Evolutionary conservation across 53 echinoderm and acorn worm species (phyloP).

Genomic region (Stichopus horrens): DNA sequence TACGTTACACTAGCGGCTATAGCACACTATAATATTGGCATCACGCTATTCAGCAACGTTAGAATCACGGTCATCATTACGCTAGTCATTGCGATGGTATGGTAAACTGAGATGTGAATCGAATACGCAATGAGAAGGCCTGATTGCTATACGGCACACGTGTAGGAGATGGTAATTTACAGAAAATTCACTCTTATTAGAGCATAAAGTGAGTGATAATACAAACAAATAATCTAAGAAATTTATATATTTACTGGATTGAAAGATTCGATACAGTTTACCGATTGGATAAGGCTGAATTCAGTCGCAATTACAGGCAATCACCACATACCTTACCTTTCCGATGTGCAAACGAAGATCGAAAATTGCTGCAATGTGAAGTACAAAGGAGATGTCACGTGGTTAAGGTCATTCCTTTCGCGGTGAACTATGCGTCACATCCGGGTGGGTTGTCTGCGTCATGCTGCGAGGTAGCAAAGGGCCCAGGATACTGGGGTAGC

Average conservation of each 20-base stretch:
- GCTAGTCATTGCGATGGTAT: constrained; percentile 12
- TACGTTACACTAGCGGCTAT: background rate
- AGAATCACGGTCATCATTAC: too few relatives aligned
- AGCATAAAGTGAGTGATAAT: background rate
- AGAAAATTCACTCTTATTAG: background rate
- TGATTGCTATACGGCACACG: background rate
- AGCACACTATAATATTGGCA: background rate
- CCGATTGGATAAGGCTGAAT: background rate
- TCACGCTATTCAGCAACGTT: background rate
- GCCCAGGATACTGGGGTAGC: too few relatives aligned
- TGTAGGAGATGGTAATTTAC: background rate
- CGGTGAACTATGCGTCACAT: constrained; percentile 77
- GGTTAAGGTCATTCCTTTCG: constrained; percentile 78
- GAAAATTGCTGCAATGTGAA: constrained; percentile 36
- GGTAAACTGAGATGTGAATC: background rate
- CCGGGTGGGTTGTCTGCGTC: constrained; percentile 57
- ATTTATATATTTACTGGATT: background rate
- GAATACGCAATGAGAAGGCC: constrained; percentile 1
- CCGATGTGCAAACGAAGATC: constrained; percentile 31
- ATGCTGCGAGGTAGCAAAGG: too few relatives aligned
- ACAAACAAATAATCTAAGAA: background rate
- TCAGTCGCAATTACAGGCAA: background rate
- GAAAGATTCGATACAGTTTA: background rate
- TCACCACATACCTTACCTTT: constrained; percentile 12
- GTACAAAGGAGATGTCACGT: constrained; percentile 96